Percentiles rank a stretch among this genome's conserved stretches.
Evolutionary conservation across 1,140 invertebrate species (phyloP).

Genomic region (Chelonus insularis): DNA sequence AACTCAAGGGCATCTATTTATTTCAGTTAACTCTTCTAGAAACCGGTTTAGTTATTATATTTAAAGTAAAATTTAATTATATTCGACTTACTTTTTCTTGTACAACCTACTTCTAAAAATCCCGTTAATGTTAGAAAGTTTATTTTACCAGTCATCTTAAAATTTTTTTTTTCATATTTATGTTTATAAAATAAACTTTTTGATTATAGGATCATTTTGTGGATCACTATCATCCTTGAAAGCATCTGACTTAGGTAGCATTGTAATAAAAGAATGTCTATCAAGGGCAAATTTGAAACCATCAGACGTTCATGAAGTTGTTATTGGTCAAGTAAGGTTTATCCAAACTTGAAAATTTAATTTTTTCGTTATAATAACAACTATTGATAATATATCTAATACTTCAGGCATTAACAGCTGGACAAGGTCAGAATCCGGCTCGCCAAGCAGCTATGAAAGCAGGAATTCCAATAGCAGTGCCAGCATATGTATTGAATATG

Average conservation of each 20-base stretch:
- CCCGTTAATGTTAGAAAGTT: conserved; percentile 22
- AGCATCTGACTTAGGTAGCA: conserved; percentile 74
- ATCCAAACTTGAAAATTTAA: too few species aligned
- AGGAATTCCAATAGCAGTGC: conserved; percentile 73
- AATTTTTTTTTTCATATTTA: not conserved
- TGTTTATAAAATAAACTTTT: conserved; percentile 11
- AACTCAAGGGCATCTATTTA: too few species aligned
- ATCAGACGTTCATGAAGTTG: conserved; percentile 79
- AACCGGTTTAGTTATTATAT: too few species aligned
- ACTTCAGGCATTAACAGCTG: conserved; percentile 69
- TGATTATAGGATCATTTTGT: conserved; percentile 69
- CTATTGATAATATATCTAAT: conserved; percentile 12
- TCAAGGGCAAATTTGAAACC: conserved; percentile 65
- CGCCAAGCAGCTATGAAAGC: conserved; percentile 78
- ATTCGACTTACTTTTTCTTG: too few species aligned
- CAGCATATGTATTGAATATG: conserved; percentile 81
- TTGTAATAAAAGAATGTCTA: conserved; percentile 76
- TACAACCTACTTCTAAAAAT: conserved; percentile 31
- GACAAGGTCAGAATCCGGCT: conserved; percentile 84
- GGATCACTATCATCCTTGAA: conserved; percentile 70
- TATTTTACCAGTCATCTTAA: not conserved
- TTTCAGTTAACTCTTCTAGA: too few species aligned
- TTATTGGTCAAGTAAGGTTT: conserved; percentile 77
- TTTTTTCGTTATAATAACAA: conserved; percentile 3
- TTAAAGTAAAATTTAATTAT: too few species aligned